These are phyloP conservation scores for Protonemura montana DNA, from an alignment of 2,888 invertebrate genomes.

Conservation along the genomic window DNA sequence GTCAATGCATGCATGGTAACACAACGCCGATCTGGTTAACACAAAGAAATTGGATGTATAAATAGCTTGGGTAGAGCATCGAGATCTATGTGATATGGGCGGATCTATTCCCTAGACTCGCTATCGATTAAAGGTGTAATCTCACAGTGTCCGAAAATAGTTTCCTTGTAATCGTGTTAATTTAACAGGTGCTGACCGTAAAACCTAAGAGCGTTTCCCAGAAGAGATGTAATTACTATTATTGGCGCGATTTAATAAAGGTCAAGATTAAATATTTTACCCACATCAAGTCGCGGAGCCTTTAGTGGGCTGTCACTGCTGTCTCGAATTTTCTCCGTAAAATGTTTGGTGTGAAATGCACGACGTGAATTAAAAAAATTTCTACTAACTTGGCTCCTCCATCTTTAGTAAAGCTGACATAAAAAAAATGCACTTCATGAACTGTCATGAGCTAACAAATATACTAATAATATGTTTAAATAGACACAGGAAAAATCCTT, in stretches of 20 bases:
- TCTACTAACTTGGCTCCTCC: not conserved
- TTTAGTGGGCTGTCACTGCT: slow-evolving; percentile 5
- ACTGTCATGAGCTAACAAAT: not conserved
- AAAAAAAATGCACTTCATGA: not conserved
- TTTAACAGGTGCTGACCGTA: slow-evolving; percentile 1
- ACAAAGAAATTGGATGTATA: not conserved
- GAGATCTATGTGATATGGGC: not conserved
- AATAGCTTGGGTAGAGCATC: not conserved
- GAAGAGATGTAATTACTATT: not conserved
- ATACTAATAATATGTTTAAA: not conserved
- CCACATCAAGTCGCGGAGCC: not conserved
- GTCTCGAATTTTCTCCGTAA: not conserved
- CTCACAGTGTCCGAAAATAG: not conserved
- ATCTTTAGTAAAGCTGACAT: not conserved
- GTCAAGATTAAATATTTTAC: slow-evolving; percentile 12
- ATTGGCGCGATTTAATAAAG: not conserved
- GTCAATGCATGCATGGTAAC: not conserved
- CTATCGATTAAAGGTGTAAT: slow-evolving; percentile 2
- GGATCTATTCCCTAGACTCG: not conserved
- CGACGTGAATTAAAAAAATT: too few relatives aligned
- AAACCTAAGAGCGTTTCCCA: not conserved
- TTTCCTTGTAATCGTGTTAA: not conserved
- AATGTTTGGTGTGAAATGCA: not conserved
- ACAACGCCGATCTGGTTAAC: not conserved
- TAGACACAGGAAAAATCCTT: not conserved